Evolutionary conservation across 2,888 invertebrate genomes (phyloP), one percentile per base, ranked within the genome.

Genomic region (Leptinotarsa juncta): DNA sequence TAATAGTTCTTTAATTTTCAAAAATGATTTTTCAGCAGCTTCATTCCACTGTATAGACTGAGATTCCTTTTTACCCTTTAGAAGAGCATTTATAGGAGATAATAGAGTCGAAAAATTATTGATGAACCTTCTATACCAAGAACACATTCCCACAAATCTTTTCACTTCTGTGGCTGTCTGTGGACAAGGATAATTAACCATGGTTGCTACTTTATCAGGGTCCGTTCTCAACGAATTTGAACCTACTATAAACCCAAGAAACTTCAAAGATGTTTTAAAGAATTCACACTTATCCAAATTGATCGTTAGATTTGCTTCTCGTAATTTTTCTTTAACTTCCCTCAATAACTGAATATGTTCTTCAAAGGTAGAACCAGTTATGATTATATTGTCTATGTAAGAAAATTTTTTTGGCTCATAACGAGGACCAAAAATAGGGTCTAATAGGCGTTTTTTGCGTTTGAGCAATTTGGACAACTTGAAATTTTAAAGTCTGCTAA

Each of bases 231-330:
- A 53, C 3, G 81, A 81, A 53, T 76, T 16, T 4, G 65, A 57
- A 73, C 81, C 82, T 4, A 84, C 79, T 10, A 85, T 48, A 74
- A 71, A 83, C 4, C 83, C 84, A 14, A 83, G 65, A 73, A 80
- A 84, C 49, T 78, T 81, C 16, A 82, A 68, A 5, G 69, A 60
- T n/a, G 12, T 57, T 3, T 42, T 32, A 16, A 69, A 75, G 79
- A 82, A 57, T 57, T 57, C 57, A 23, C 57, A 57, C 62, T 82
- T 82, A 4, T 81, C 71, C 0, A 77, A 26, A 75, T 83, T 83
- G 5, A 83, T 73, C 1, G 80, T 83, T 2, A 83, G 60, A 62
- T 77, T 78, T 1, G 82, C 82, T 0, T 74, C 70, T 18, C 67
- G 66, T 7, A 82, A 65, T 3, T 78, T 67, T 5, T 69, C 5